Conservation (phyloP, 2,888 invertebrate genomes). For the Agrotis puta region DNA sequence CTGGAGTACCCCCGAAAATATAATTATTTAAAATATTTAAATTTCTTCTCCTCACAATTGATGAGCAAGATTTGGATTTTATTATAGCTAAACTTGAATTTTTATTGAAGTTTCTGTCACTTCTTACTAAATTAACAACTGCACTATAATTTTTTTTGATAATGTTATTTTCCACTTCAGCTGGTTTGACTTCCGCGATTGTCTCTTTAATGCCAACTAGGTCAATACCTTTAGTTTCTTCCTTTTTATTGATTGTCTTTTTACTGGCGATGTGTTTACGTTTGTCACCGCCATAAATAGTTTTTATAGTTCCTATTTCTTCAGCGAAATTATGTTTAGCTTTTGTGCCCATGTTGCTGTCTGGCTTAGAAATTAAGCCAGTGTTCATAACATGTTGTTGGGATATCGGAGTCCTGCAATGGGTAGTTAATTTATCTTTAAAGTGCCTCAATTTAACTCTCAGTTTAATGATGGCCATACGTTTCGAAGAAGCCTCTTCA, state of each 20-base stretch:
- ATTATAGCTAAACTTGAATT: constrained; percentile 58
- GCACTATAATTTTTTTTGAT: constrained; percentile 20
- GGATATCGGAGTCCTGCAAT: constrained; percentile 55
- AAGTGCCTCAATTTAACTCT: constrained; percentile 76
- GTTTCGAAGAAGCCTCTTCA: constrained; percentile 76
- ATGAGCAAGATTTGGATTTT: constrained; percentile 75
- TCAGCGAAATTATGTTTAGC: constrained; percentile 45
- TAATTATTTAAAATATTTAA: constrained; percentile 77
- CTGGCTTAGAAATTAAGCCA: constrained; percentile 51
- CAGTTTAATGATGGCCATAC: constrained; percentile 77
- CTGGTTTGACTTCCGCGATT: not conserved
- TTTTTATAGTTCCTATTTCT: constrained; percentile 71
- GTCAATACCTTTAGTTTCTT: not conserved
- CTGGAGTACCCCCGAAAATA: constrained; percentile 74
- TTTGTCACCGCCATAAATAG: constrained; percentile 68
- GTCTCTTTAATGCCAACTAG: not conserved
- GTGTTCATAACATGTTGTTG: constrained; percentile 54
- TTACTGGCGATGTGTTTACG: constrained; percentile 38
- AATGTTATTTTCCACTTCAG: not conserved
- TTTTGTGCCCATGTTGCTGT: constrained; percentile 42
- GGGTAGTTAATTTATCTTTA: constrained; percentile 66
- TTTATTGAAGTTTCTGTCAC: constrained; percentile 65
- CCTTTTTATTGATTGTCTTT: constrained; percentile 10
- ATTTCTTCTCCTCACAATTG: constrained; percentile 64
- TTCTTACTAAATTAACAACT: constrained; percentile 67